phyloP scores from a whole-genome alignment of 2,888 invertebrate species.

The Eupithecia exiguata region DNA sequence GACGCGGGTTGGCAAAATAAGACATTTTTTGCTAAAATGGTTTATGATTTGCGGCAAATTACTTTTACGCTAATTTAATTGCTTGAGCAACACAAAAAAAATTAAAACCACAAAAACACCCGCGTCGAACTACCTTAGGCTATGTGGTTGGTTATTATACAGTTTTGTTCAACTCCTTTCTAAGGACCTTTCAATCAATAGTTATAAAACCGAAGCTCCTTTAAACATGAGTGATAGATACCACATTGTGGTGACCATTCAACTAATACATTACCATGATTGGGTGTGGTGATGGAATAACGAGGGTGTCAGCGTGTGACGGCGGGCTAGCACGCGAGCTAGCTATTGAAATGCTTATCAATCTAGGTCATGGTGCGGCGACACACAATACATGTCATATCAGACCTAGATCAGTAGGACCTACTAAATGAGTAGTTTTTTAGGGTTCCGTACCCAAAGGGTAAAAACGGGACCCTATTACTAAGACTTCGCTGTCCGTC shows the following conservation, averaged over 20 bases:
- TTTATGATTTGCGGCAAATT: too few relatives aligned
- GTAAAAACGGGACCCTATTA: too few relatives aligned
- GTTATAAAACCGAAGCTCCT: not conserved
- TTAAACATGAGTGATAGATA: not conserved
- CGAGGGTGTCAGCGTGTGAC: conserved; percentile 13
- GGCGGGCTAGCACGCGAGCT: conserved; percentile 19
- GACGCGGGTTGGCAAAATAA: too few relatives aligned
- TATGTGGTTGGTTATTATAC: too few relatives aligned
- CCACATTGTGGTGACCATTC: not conserved
- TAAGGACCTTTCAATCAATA: not conserved
- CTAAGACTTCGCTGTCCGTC: too few relatives aligned
- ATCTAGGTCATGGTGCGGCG: conserved; percentile 15
- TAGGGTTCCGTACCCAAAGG: too few relatives aligned
- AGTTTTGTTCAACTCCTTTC: not conserved
- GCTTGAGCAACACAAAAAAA: too few relatives aligned
- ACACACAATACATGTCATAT: not conserved
- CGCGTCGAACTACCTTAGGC: too few relatives aligned
- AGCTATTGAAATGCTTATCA: conserved; percentile 3
- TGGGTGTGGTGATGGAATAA: conserved; percentile 3
- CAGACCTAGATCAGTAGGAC: conserved; percentile 2
- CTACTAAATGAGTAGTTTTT: not conserved
- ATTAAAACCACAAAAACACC: too few relatives aligned
- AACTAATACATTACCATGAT: not conserved
- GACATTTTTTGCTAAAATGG: too few relatives aligned
- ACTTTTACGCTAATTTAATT: too few relatives aligned